Base-by-base conservation (phyloP, 2,888 invertebrate species). In the Rhingia rostrata region DNA sequence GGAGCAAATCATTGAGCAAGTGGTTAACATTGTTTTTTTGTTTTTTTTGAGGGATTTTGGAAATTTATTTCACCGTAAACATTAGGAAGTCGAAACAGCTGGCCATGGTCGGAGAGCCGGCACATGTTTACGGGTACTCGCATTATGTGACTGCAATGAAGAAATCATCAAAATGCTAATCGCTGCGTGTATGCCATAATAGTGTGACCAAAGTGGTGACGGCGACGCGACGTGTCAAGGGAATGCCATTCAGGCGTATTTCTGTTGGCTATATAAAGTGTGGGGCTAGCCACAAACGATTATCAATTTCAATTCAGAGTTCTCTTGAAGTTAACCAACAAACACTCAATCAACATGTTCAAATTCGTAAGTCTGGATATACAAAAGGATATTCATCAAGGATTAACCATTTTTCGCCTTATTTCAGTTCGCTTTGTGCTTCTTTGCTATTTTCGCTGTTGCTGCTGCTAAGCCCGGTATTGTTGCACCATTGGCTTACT, bases 391-490 rank as follows among this genome's bases (percentile, higher is more conserved):
- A 9, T 1, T 30, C 0, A 1, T 32, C 7, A 49, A 60, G 43
- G 41, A 66, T 10, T 47, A 41, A 7, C 12, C 5, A 9, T 45
- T 51, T 49, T 60, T 4, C 9, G 10, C 58, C 14, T 41, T 0
- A 6, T 51, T 67, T 9, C 61, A 84, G 84, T 64, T 84, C 61
- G 70, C 80, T 66, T 12, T 84, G 43, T 80, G 70, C 74, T 75
- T 84, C 56, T 43, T 84, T 63, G 84, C 84, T 49, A 6, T 84
- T 6, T 41, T 84, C 47, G 84, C 80, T 30, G 69, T n/a, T 30
- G 84, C 61, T n/a, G 80, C 74, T 56, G 84, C 84, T 47, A 84
- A 84, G 49, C 84, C 84, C 35, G 80, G 58, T 32, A 6, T 84
- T 60, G 58, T 84, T n/a, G 78, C 79, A 53, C 79, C 80, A 61